Evolutionary conservation across 2,113 vertebrate species (phyloP).

Genomic region (Cephalopterus ornatus): DNA sequence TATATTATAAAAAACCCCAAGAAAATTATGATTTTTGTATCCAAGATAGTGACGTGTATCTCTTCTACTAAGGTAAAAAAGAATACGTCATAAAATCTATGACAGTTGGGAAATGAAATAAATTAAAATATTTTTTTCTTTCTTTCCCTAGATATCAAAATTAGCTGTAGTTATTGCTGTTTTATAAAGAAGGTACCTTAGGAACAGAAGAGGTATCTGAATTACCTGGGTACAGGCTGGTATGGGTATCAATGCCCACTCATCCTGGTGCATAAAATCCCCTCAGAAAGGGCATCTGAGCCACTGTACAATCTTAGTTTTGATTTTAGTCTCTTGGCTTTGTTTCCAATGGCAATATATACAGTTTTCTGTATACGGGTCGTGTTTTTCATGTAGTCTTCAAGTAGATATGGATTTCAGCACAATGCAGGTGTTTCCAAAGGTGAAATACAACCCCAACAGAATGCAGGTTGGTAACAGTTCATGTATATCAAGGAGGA

Average conservation of each 20-base stretch:
- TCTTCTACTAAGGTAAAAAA: neutral
- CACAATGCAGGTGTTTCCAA: neutral
- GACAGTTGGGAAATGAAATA: neutral
- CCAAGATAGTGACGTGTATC: neutral
- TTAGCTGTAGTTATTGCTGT: neutral
- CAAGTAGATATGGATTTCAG: neutral
- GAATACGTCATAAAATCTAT: neutral
- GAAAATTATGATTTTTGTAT: neutral
- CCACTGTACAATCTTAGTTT: neutral
- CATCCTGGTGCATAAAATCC: neutral
- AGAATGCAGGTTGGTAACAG: neutral
- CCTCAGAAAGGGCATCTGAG: neutral
- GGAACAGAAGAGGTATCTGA: neutral
- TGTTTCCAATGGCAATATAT: neutral
- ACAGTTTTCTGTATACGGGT: neutral
- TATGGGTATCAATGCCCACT: neutral
- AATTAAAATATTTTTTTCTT: neutral
- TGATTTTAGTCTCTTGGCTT: neutral
- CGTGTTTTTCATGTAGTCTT: neutral
- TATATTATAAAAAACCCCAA: neutral
- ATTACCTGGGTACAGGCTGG: neutral
- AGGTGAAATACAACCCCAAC: neutral
- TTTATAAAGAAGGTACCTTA: neutral
- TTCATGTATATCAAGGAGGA: neutral
- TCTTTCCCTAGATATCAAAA: neutral